A percentile compares a stretch with the other conserved stretches of the same genome.
These are phyloP conservation scores for Engraulis encrasicolus DNA, from an alignment of 2,113 vertebrate species.

Conservation along the genomic window DNA sequence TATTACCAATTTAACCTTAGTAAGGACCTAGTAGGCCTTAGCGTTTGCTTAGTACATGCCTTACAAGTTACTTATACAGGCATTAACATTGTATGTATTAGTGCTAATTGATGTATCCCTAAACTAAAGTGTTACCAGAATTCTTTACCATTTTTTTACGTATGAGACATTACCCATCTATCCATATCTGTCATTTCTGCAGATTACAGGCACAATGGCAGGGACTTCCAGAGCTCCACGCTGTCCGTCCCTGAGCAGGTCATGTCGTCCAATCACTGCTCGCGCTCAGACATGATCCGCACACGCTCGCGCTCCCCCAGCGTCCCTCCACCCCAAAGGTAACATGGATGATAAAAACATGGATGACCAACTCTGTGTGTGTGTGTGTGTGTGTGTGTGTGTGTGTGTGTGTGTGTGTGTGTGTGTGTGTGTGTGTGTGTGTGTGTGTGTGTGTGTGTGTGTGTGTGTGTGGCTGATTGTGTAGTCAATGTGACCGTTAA, in stretches of 20 bases:
- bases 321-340: conserved; percentile 91
- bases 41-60: no score
- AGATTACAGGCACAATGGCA: conserved; percentile 90
- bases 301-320: conserved; percentile 91
- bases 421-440: no score
- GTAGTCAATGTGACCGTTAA: no score
- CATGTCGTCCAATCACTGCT: conserved; percentile 88
- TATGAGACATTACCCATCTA: background rate
- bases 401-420: no score
- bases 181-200: conserved; percentile 36
- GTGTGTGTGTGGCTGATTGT: background rate
- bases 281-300: conserved; percentile 83
- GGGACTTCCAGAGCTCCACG: conserved; percentile 91
- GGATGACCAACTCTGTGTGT: background rate
- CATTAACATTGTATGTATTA: no score
- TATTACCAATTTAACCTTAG: no score
- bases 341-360: conserved; percentile 39
- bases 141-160: no score
- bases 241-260: conserved; percentile 94
- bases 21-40: no score
- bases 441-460: no score
- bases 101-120: no score
- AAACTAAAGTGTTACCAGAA: background rate
- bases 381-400: no score
- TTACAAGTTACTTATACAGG: no score